Conservation (phyloP, 2,888 invertebrate genomes). For the Thalpophila matura region DNA sequence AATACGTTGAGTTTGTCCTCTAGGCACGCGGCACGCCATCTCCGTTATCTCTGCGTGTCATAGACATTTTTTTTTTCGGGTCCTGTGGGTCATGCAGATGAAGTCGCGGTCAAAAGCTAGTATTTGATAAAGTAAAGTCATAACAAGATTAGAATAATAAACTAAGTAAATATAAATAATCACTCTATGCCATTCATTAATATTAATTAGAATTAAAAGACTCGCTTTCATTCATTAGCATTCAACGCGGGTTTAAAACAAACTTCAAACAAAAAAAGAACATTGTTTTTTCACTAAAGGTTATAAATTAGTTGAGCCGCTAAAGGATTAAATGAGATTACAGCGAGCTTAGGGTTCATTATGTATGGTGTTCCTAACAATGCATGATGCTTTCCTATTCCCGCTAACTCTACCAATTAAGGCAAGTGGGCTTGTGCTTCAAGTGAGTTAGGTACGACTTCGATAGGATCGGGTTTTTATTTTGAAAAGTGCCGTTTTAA, state of each 20-base stretch:
- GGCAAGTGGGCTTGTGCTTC: constrained; percentile 45
- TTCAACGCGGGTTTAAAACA: constrained; percentile 28
- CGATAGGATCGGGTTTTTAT: constrained; percentile 6
- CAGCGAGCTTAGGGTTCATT: constrained; percentile 41
- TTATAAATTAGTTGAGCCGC: constrained; percentile 49
- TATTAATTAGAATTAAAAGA: constrained; percentile 35
- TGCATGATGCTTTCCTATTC: constrained; percentile 53
- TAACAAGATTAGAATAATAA: constrained; percentile 6
- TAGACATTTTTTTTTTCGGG: too few species aligned
- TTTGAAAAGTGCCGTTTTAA: neutral
- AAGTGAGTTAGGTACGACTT: constrained; percentile 30
- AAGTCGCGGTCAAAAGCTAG: too few species aligned
- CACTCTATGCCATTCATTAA: constrained; percentile 15
- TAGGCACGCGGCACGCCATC: too few species aligned
- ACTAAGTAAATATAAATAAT: neutral
- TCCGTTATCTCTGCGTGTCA: too few species aligned
- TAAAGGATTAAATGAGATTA: constrained; percentile 53
- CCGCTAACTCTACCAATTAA: constrained; percentile 51
- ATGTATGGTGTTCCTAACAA: constrained; percentile 48
- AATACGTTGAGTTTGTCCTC: too few species aligned
- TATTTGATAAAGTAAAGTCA: neutral
- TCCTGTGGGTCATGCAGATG: too few species aligned
- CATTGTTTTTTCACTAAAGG: constrained; percentile 30
- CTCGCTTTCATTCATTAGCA: constrained; percentile 34
- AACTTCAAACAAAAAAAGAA: constrained; percentile 33